These are phyloP conservation scores for Calliopum simillimum DNA, from an alignment of 2,888 invertebrate genomes.

Conservation along the genomic window DNA sequence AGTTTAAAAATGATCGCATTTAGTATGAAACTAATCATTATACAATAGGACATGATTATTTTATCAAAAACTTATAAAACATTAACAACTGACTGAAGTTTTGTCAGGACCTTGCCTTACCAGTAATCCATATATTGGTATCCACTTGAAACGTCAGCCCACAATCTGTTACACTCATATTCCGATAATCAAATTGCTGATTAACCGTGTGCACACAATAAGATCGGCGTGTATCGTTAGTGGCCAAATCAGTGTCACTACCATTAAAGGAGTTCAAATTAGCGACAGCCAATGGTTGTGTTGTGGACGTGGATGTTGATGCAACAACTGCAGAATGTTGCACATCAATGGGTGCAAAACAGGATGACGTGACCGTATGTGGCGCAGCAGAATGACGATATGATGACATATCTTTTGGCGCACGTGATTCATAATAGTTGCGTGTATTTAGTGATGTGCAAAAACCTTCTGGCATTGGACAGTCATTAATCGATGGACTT, in stretches of 20 bases:
- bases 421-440: slow-evolving; percentile 57
- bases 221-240: slow-evolving; percentile 71
- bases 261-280: slow-evolving; percentile 37
- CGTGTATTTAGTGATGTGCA: slow-evolving; percentile 69
- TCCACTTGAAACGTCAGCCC: slow-evolving; percentile 84
- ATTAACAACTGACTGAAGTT: background rate
- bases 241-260: slow-evolving; percentile 45
- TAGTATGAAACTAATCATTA: no score
- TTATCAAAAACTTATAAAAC: background rate
- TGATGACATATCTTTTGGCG: slow-evolving; percentile 62
- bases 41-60: no score
- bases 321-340: slow-evolving; percentile 66
- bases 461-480: slow-evolving; percentile 81
- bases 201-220: slow-evolving; percentile 78
- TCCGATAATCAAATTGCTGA: slow-evolving; percentile 79
- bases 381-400: slow-evolving; percentile 48
- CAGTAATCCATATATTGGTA: slow-evolving; percentile 82
- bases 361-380: slow-evolving; percentile 39
- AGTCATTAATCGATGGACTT: slow-evolving; percentile 75
- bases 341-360: slow-evolving; percentile 54
- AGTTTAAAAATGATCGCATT: no score
- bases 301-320: slow-evolving; percentile 46
- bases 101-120: slow-evolving; percentile 41
- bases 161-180: slow-evolving; percentile 81
- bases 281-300: slow-evolving; percentile 11